Evolutionary conservation across 2,888 invertebrate species (phyloP), one percentile per base, ranked within the genome.

Genomic region (Lottia scabra): DNA sequence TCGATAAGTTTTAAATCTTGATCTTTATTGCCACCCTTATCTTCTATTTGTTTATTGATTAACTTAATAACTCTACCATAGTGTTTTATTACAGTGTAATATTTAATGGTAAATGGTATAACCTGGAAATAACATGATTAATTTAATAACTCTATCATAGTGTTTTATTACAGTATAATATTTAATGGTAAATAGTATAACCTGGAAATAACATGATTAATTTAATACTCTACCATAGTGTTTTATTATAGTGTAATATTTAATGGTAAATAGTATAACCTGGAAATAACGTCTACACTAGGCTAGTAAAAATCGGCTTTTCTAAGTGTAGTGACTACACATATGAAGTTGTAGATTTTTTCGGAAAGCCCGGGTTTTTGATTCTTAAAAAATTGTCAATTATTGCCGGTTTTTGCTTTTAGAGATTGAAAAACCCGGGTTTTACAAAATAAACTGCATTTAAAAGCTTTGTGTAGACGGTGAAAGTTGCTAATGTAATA

Each of bases 191-290:
- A 97, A 95, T 44, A 81, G 78, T 23, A 82, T 74, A 30, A 84
- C 84, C 87, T 89, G 83, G n/a, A 8, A 80, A 75, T n/a, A 67
- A 48, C n/a, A 1, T 88, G 27, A 96, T 90, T 76, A 94, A 92
- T 88, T 95, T 96, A 78, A 95, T 89, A 94, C 94, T 76, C 95
- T 93, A 0, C 96, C 98, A 90, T 94, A 95, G 70, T 96, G 95
- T 76, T 92, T 91, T 84, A 94, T 92, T 0, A 93, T 92, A 84
- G 94, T 92, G 64, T 95, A 94, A 88, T 98, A 95, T 93, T 88
- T 87, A 15, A 90, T 87, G 48, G 86, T 93, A 87, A 97, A 95
- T 44, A 81, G 78, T 23, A 82, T 74, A 30, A 84, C 84, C 87
- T 89, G 83, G n/a, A 8, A 80, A 75, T n/a, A 67, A 48, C n/a